Evolutionary conservation across 2,888 invertebrate genomes (phyloP).

Genomic region (Melinopterus prodromus): DNA sequence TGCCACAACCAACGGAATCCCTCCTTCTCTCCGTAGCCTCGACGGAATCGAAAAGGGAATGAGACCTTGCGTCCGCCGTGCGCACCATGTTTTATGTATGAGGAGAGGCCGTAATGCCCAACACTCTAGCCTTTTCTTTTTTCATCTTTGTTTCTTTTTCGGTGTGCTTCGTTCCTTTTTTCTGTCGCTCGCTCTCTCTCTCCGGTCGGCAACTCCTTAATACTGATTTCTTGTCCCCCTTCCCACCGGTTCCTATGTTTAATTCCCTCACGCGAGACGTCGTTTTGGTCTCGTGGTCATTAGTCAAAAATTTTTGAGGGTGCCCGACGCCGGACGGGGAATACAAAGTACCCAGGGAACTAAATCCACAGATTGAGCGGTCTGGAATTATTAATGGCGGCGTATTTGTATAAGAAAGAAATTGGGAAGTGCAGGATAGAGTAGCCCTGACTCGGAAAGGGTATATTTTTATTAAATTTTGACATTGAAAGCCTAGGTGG

Average conservation of each 20-base stretch:
- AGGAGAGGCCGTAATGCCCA: slow-evolving; percentile 24
- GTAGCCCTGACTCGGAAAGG: too few relatives aligned
- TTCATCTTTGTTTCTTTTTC: slow-evolving; percentile 9
- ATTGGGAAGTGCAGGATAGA: too few relatives aligned
- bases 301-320: slow-evolving; percentile 4
- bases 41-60: slow-evolving; percentile 25
- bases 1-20: slow-evolving; percentile 45
- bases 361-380: slow-evolving; percentile 4
- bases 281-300: slow-evolving; percentile 4
- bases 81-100: slow-evolving; percentile 26
- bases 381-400: background rate
- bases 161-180: background rate
- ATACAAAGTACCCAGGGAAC: slow-evolving; percentile 4
- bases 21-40: slow-evolving; percentile 5
- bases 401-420: background rate
- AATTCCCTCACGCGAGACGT: slow-evolving; percentile 4
- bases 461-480: too few relatives aligned
- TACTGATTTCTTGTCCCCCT: background rate
- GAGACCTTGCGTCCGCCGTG: slow-evolving; percentile 6
- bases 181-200: slow-evolving; percentile 12
- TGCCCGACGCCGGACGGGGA: background rate
- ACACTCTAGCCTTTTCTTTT: slow-evolving; percentile 19
- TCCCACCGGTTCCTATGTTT: background rate
- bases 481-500: too few relatives aligned
- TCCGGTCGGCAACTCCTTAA: background rate